Evolutionary conservation across 2,113 vertebrate species (phyloP).

Genomic region (Hemiscyllium ocellatum): DNA sequence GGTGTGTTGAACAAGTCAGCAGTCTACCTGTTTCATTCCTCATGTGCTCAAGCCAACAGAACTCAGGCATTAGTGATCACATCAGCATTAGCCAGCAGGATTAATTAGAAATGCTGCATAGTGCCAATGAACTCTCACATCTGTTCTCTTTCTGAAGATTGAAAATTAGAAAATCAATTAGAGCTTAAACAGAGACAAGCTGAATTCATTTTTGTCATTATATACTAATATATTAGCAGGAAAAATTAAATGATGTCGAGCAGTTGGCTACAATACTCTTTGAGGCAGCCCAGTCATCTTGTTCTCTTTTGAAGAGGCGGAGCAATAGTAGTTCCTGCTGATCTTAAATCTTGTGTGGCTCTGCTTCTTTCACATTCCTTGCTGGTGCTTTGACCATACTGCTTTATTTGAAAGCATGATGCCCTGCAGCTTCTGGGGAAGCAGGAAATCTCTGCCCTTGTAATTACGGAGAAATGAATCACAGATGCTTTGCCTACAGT

Average conservation of each 20-base stretch:
- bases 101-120: background rate
- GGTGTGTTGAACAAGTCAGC: background rate
- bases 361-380: background rate
- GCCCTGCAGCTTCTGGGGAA: slow-evolving; percentile 6
- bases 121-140: background rate
- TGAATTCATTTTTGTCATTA: background rate
- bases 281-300: background rate
- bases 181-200: background rate
- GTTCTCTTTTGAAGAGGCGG: background rate
- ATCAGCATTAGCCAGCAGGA: background rate
- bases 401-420: slow-evolving; percentile 7
- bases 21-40: background rate
- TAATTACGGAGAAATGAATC: slow-evolving; percentile 1
- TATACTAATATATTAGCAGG: too few relatives aligned
- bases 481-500: slow-evolving; percentile 1
- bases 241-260: background rate
- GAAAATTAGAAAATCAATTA: background rate
- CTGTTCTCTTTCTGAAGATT: background rate
- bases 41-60: background rate
- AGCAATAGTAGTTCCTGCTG: background rate
- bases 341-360: background rate
- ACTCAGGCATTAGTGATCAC: background rate
- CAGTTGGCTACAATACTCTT: background rate
- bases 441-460: background rate
- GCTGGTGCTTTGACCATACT: background rate